phyloP scores from a whole-genome alignment of 1,140 invertebrate species.

The Teleopsis dalmanni region DNA sequence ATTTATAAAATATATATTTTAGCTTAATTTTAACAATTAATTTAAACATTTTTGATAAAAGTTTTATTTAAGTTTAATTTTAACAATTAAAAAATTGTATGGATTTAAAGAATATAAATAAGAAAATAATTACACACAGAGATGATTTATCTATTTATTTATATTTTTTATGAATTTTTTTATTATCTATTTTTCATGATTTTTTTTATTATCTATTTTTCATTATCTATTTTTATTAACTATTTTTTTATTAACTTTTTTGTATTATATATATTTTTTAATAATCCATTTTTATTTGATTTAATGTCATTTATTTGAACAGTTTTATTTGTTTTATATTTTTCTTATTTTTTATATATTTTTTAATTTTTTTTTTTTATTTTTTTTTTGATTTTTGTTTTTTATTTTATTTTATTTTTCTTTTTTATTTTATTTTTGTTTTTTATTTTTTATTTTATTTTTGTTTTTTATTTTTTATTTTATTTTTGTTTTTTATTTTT shows the following conservation, averaged over 20 bases:
- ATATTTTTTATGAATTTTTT: background rate
- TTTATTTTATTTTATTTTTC: background rate
- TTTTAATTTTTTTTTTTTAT: background rate
- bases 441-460: background rate
- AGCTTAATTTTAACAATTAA: too few species aligned
- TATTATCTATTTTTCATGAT: background rate
- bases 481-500: background rate
- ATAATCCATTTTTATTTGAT: background rate
- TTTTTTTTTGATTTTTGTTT: background rate
- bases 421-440: background rate
- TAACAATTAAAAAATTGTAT: too few species aligned
- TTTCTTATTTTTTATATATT: background rate
- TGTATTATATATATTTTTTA: slow-evolving; percentile 1
- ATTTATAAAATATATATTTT: too few species aligned
- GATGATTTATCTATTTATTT: too few species aligned
- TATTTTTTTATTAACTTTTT: too few species aligned
- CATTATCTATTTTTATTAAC: background rate
- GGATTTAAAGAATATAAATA: too few species aligned
- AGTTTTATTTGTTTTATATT: slow-evolving; percentile 1
- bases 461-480: background rate
- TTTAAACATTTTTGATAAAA: too few species aligned
- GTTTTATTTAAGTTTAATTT: too few species aligned
- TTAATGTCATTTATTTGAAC: background rate
- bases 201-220: background rate
- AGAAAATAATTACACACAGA: too few species aligned